Conservation (phyloP, 2,888 invertebrate genomes). For the Sicus ferrugineus region DNA sequence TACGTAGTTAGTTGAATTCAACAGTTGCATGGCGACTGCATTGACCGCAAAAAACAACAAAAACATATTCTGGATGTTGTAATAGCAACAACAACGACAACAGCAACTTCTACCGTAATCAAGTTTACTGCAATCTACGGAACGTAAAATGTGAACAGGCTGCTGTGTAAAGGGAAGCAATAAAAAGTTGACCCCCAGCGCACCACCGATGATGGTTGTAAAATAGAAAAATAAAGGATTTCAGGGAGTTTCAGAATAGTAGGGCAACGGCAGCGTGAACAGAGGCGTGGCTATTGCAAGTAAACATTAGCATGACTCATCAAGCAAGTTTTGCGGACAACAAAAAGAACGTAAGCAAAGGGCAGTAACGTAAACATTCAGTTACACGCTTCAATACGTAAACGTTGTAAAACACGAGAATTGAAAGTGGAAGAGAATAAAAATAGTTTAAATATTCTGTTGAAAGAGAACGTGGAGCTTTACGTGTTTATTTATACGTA, state of each 20-base stretch:
- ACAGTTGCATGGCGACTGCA: conserved; percentile 16
- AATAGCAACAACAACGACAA: conserved; percentile 5
- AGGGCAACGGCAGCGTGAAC: background rate
- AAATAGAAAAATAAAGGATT: conserved; percentile 2
- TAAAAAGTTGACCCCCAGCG: conserved; percentile 2
- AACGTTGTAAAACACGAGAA: background rate
- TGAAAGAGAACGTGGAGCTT: too few relatives aligned
- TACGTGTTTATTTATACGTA: too few relatives aligned
- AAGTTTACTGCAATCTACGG: conserved; percentile 16
- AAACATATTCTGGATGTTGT: background rate
- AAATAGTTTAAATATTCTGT: too few relatives aligned
- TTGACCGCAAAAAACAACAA: conserved; percentile 8
- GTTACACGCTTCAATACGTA: conserved; percentile 7
- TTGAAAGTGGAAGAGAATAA: too few relatives aligned
- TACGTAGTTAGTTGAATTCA: conserved; percentile 12
- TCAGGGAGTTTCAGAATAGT: too few relatives aligned
- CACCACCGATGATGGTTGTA: background rate
- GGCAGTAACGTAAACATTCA: conserved; percentile 15
- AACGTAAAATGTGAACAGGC: background rate
- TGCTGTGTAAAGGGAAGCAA: background rate
- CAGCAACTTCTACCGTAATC: background rate
- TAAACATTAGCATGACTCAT: conserved; percentile 24
- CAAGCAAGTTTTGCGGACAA: too few relatives aligned
- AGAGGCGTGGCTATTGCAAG: background rate
- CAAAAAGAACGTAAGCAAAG: conserved; percentile 2